phyloP scores from a whole-genome alignment of 2,888 invertebrate species.

The Polylopha cassiicola region DNA sequence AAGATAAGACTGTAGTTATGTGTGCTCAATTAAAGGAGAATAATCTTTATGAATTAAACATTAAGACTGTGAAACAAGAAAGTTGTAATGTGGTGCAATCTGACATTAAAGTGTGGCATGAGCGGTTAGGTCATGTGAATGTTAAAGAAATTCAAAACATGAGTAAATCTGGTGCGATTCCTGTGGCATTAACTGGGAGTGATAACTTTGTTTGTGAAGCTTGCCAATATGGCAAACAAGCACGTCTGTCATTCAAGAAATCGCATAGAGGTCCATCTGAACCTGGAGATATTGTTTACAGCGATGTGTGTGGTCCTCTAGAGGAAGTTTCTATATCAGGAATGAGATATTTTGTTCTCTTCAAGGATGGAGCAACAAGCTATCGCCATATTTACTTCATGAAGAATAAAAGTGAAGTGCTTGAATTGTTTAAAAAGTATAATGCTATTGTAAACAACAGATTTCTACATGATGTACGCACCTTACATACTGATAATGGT shows the following conservation, averaged over 20 bases:
- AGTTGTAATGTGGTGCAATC: constrained; percentile 19
- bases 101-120: constrained; percentile 24
- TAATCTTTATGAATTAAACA: constrained; percentile 26
- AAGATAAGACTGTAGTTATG: constrained; percentile 16
- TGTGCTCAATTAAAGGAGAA: constrained; percentile 22
- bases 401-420: constrained; percentile 27
- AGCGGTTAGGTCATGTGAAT: constrained; percentile 26
- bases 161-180: constrained; percentile 21
- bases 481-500: constrained; percentile 26
- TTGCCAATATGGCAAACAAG: constrained; percentile 22
- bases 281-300: constrained; percentile 18
- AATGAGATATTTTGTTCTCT: constrained; percentile 27
- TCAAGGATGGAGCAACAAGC: constrained; percentile 26
- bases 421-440: constrained; percentile 24
- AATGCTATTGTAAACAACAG: constrained; percentile 23
- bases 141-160: constrained; percentile 26
- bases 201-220: constrained; percentile 25
- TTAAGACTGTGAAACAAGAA: constrained; percentile 17
- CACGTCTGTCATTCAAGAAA: constrained; percentile 11
- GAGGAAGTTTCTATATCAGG: constrained; percentile 20
- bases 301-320: constrained; percentile 27
- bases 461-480: constrained; percentile 14
- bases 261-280: constrained; percentile 5
- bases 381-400: constrained; percentile 25
- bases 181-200: constrained; percentile 5